phyloP scores from a whole-genome alignment of 2,113 vertebrate genomes.

The Hystrix brachyura region DNA sequence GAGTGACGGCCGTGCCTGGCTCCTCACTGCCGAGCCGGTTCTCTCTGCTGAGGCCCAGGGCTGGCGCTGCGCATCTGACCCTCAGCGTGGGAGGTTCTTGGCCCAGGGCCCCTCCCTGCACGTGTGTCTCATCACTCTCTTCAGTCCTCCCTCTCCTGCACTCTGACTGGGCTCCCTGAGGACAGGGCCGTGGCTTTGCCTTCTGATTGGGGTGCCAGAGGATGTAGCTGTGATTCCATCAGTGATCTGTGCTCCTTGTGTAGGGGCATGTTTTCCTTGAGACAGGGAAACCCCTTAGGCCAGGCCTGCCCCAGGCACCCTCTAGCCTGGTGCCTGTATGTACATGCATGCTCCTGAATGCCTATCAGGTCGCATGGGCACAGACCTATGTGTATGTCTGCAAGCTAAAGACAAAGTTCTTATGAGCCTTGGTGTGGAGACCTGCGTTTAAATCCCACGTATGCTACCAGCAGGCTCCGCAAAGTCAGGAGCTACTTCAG shows the following conservation, averaged over 20 bases:
- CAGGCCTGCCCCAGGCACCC: fast-evolving
- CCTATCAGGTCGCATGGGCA: fast-evolving
- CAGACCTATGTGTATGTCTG: background rate
- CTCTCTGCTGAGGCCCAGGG: background rate
- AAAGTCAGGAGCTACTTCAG: background rate
- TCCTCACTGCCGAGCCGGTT: background rate
- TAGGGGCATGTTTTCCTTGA: background rate
- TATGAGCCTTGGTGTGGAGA: background rate
- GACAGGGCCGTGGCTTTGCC: background rate
- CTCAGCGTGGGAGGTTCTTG: fast-evolving
- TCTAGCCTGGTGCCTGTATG: background rate
- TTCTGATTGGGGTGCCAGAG: too few species aligned
- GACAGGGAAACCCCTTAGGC: background rate
- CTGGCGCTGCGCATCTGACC: background rate
- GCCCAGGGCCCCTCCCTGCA: background rate
- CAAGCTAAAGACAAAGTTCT: background rate
- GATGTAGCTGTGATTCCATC: background rate
- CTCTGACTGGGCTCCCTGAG: background rate
- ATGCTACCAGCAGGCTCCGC: background rate
- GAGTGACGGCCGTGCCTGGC: constrained; percentile 56
- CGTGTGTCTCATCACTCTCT: background rate
- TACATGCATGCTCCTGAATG: fast-evolving
- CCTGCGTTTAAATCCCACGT: background rate
- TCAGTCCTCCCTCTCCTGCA: fast-evolving
- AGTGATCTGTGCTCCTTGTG: background rate